Base-by-base conservation (phyloP, 2,888 invertebrate genomes). In the Villa cingulata region DNA sequence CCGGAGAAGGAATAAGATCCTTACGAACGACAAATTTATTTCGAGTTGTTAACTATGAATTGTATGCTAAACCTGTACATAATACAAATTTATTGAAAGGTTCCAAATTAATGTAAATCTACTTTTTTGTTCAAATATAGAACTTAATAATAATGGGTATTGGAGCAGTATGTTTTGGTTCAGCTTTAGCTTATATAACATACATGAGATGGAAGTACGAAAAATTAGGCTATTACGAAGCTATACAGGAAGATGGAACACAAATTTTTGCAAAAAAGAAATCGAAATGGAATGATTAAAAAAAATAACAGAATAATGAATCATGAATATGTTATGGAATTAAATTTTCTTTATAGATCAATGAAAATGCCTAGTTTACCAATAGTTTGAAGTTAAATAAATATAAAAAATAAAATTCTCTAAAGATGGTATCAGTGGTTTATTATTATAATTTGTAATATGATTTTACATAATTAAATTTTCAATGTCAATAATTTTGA, bases 21-120 rank as follows among this genome's bases (percentile, higher is more conserved):
- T 65, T 88, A 53, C 74, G 71, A 66, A 81, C 85, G 16, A 83
- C 85, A 4, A 77, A 74, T 56, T 74, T 86, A 29, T 94, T 94
- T 64, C 76, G 83, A 60, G 76, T 81, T 27, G 72, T 90, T 1
- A 94, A 94, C 70, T 92, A 86, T 70, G 92, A 94, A 69, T 72
- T 94, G 2, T 94, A 90, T 65, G 78, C 82, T 1, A 88, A 83
- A 69, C 92, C 90, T 51, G 92, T 92, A 75, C 77, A 82, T 71
- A 40, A 45, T n/a, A 15, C 4, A 38, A 19, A 19, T 12, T 19
- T 10, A 19, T 7, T 32, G 1, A 14, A 7, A 32, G 38, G 2
- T 12, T 18, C 10, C 3, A 20, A 16, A 19, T 16, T 12, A 9
- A 38, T 14, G 29, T 34, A 7, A 6, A 37, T 32, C 18, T 12